Evolutionary conservation across 2,888 invertebrate genomes (phyloP), one percentile per base, ranked within the genome.

Genomic region (Sarcophaga rosellei): DNA sequence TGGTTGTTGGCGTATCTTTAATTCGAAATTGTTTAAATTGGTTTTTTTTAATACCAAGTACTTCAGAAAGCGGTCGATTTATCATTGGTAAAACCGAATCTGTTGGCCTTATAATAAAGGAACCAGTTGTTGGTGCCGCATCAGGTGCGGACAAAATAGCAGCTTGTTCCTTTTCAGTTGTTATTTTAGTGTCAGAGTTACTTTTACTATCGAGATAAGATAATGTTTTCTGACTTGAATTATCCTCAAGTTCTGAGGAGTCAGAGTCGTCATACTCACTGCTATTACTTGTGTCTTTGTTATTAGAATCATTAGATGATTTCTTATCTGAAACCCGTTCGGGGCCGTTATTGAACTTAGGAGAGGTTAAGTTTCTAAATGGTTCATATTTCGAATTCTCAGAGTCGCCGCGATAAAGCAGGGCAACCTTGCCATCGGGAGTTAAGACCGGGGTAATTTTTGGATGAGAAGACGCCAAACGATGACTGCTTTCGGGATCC

Each of bases 391-490:
- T 93, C 73, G 93, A 92, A 88, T 91, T 93, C 90, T 93, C 93
- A 86, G 93, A 93, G 89, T 92, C 93, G 88, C 93, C 93, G 82
- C 93, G 93, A 89, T 93, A 93, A 89, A 94, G 92, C 90, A 94
- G 91, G 86, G 94, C 94, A 90, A 94, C 93, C 91, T 94, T 94
- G 90, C 94, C 94, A 92, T 94, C 94, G 88, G 93, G 91, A 87
- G 94, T 94, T 89, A 94, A 90, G 81, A 94, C 94, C 59, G 94
- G 94, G 87, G 93, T 93, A 87, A 94, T 93, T 92, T 94, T 94
- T 72, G 92, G 92, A 91, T 92, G 92, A 89, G 91, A 91, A 89
- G 92, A 91, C 89, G 92, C 91, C 89, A 93, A 92, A 90, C 92
- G 92, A 93, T 92, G 92, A 92, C 93, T 92, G 89, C 92, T 92